phyloP scores from a whole-genome alignment of 2,888 invertebrate genomes.

The Taphrorychus bicolor region DNA sequence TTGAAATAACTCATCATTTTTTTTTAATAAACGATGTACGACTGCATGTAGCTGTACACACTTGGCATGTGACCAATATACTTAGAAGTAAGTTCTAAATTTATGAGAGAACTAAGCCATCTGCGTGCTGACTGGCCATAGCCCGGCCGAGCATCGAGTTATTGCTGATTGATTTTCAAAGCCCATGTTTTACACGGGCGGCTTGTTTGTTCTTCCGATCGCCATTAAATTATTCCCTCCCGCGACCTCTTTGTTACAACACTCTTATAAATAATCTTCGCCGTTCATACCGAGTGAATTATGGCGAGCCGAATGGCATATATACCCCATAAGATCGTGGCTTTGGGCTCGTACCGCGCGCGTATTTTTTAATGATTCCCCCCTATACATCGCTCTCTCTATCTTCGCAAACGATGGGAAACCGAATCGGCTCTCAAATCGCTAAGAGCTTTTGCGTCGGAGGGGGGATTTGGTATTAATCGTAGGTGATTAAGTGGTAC shows the following conservation, averaged over 20 bases:
- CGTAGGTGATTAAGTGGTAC: not conserved
- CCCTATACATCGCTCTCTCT: not conserved
- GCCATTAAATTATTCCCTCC: conserved; percentile 60
- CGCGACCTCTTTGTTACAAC: conserved; percentile 54
- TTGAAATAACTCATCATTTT: too few relatives aligned
- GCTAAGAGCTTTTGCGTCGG: not conserved
- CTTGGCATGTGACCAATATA: too few relatives aligned
- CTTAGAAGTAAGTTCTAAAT: too few relatives aligned
- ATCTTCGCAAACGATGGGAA: conserved; percentile 12
- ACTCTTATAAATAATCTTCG: conserved; percentile 52
- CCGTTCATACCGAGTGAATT: conserved; percentile 52
- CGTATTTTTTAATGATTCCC: conserved; percentile 23
- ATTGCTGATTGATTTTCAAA: conserved; percentile 58
- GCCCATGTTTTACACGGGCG: conserved; percentile 57
- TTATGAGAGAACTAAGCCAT: too few relatives aligned
- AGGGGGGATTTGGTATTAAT: not conserved
- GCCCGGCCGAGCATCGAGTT: conserved; percentile 48
- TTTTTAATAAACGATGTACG: too few relatives aligned
- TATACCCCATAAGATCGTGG: conserved; percentile 17
- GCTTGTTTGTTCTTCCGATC: conserved; percentile 56
- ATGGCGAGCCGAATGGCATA: conserved; percentile 46
- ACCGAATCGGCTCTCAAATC: conserved; percentile 9
- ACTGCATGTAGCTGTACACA: too few relatives aligned
- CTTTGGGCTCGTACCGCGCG: conserved; percentile 24
- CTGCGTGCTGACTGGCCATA: conserved; percentile 49